Percentiles rank a stretch among this genome's conserved stretches.
Evolutionary conservation across 2,888 invertebrate species (phyloP).

Genomic region (Yponomeuta evonymella): DNA sequence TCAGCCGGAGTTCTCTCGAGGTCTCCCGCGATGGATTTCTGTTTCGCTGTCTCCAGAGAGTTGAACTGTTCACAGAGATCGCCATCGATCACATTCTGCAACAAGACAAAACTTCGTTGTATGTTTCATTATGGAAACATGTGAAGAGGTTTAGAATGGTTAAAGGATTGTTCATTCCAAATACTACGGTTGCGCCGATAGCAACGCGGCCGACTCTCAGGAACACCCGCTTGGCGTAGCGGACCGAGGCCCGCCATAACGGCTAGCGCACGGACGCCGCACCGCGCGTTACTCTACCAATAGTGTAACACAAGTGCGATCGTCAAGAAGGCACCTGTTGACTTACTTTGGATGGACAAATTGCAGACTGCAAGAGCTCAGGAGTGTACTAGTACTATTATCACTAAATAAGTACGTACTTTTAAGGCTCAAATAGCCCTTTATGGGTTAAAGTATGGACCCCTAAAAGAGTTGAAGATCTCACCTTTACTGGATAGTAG

Average conservation of each 20-base stretch:
- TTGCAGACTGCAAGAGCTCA: background rate
- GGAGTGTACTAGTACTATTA: background rate
- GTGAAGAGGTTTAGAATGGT: background rate
- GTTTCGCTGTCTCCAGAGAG: slow-evolving; percentile 94
- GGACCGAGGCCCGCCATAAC: slow-evolving; percentile 46
- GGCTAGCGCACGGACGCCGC: slow-evolving; percentile 36
- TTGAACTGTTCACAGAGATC: slow-evolving; percentile 99
- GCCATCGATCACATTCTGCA: slow-evolving; percentile 97
- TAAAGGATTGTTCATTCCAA: slow-evolving; percentile 49
- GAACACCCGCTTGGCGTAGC: slow-evolving; percentile 40
- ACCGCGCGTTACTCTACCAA: slow-evolving; percentile 53
- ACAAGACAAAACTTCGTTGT: slow-evolving; percentile 32
- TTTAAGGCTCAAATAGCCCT: too few relatives aligned
- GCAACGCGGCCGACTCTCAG: slow-evolving; percentile 61
- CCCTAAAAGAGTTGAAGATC: slow-evolving; percentile 19
- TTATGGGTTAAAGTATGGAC: background rate
- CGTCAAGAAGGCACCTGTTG: slow-evolving; percentile 46
- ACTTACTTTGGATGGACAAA: slow-evolving; percentile 52
- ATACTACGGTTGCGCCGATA: slow-evolving; percentile 53
- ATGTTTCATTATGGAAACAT: background rate
- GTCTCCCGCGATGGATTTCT: slow-evolving; percentile 95
- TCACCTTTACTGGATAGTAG: slow-evolving; percentile 96
- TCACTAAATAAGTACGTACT: too few relatives aligned
- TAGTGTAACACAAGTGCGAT: slow-evolving; percentile 61
- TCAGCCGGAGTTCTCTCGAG: slow-evolving; percentile 96